phyloP scores from a whole-genome alignment of 2,797 vertebrate genomes.

The Myotis daubentonii region DNA sequence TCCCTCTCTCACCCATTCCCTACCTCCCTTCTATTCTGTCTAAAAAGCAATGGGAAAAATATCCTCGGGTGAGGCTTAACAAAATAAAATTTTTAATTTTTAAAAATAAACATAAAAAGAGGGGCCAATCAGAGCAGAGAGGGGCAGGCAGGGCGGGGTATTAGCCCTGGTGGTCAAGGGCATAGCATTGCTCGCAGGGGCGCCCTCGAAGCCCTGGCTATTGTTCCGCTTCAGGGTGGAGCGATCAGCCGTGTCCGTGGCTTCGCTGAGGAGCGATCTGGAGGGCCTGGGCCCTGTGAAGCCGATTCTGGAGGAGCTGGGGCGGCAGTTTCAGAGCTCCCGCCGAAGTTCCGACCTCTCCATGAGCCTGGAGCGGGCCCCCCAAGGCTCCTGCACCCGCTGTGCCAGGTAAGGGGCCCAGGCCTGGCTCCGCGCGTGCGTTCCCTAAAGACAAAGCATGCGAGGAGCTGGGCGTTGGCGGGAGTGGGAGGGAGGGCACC shows the following conservation, averaged over 20 bases:
- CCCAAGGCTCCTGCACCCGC: constrained; percentile 67
- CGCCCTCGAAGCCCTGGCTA: rapidly evolving
- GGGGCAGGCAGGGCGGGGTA: rapidly evolving
- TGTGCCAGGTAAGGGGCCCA: constrained; percentile 73
- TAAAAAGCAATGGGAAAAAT: neutral
- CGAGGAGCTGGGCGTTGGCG: neutral
- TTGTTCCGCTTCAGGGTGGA: constrained; percentile 67
- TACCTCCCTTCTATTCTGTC: neutral
- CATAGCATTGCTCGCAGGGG: neutral
- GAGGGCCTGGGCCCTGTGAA: constrained; percentile 80
- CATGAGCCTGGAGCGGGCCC: constrained; percentile 64
- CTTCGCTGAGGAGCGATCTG: constrained; percentile 76
- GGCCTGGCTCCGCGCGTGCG: neutral
- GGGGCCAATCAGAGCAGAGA: neutral
- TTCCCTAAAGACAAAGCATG: neutral
- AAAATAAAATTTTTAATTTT: no score
- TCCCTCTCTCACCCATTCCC: no score
- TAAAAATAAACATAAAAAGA: neutral
- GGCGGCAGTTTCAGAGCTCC: constrained; percentile 72
- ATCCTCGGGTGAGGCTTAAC: neutral
- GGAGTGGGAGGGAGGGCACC: neutral
- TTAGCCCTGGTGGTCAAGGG: rapidly evolving
- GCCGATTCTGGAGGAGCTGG: constrained; percentile 80
- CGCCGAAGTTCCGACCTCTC: constrained; percentile 66
- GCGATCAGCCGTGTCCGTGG: constrained; percentile 75